phyloP scores from a whole-genome alignment of 2,113 vertebrate genomes.

The Callithrix jacchus region DNA sequence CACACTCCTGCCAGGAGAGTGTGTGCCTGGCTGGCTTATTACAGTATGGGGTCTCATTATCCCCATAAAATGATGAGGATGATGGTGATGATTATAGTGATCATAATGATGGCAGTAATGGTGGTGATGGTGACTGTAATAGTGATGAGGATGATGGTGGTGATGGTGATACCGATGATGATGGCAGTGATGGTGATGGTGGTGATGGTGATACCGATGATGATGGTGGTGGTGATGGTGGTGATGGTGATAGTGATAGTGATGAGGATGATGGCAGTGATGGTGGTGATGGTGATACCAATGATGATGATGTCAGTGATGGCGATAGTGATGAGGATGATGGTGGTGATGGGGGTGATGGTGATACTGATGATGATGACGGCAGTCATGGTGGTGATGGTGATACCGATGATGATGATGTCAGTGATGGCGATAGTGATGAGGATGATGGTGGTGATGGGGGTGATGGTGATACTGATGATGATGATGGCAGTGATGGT shows the following conservation, averaged over 20 bases:
- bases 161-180: not conserved
- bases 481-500: not conserved
- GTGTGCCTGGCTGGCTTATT: not conserved
- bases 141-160: not conserved
- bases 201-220: not conserved
- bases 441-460: accelerated
- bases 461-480: not conserved
- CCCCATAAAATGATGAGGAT: not conserved
- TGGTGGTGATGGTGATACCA: accelerated
- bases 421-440: not conserved
- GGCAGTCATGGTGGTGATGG: not conserved
- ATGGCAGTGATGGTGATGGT: not conserved
- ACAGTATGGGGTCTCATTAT: not conserved
- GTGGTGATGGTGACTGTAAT: not conserved
- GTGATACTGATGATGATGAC: not conserved
- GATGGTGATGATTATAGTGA: not conserved
- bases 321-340: accelerated
- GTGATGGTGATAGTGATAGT: not conserved
- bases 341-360: not conserved
- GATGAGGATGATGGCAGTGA: not conserved
- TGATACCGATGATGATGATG: too few relatives aligned
- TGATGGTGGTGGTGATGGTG: not conserved
- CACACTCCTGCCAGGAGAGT: not conserved
- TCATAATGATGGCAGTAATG: not conserved
- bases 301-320: not conserved